These are phyloP conservation scores for Andricus grossulariae DNA, from an alignment of 1,140 invertebrate genomes.

Conservation along the genomic window DNA sequence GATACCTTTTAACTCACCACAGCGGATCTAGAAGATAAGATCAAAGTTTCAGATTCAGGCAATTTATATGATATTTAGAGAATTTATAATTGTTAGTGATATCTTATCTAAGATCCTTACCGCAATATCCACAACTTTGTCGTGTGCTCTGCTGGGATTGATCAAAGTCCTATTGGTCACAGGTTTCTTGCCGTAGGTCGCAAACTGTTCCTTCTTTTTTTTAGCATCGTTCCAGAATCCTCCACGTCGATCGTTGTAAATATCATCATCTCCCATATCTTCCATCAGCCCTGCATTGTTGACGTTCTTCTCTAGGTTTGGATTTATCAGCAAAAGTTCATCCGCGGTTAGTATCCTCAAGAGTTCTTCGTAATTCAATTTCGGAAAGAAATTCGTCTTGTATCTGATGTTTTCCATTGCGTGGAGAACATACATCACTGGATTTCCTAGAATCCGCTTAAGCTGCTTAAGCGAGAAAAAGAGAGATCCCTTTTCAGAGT, in stretches of 20 bases:
- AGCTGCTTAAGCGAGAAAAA: slow-evolving; percentile 81
- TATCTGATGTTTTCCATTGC: slow-evolving; percentile 82
- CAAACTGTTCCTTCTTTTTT: slow-evolving; percentile 64
- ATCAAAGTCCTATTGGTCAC: slow-evolving; percentile 58
- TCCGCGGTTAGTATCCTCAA: slow-evolving; percentile 78
- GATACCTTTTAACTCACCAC: slow-evolving; percentile 56
- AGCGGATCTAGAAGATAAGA: slow-evolving; percentile 59
- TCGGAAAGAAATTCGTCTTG: slow-evolving; percentile 81
- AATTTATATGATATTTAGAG: too few species aligned
- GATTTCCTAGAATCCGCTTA: slow-evolving; percentile 82
- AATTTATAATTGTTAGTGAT: too few species aligned
- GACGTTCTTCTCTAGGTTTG: slow-evolving; percentile 47
- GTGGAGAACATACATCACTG: slow-evolving; percentile 81
- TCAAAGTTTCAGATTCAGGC: neutral
- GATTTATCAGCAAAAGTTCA: slow-evolving; percentile 65
- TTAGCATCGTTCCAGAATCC: slow-evolving; percentile 74
- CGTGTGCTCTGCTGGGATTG: slow-evolving; percentile 53
- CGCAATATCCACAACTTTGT: slow-evolving; percentile 68
- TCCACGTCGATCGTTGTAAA: slow-evolving; percentile 29
- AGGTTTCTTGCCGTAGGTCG: slow-evolving; percentile 33
- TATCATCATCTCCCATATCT: slow-evolving; percentile 31
- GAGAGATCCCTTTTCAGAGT: slow-evolving; percentile 80
- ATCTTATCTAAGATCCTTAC: slow-evolving; percentile 49
- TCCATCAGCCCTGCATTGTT: neutral
- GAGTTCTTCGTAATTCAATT: slow-evolving; percentile 79